Evolutionary conservation across 92 coral and sea anemone genomes (phyloP).

Genomic region (Siderastrea radians): DNA sequence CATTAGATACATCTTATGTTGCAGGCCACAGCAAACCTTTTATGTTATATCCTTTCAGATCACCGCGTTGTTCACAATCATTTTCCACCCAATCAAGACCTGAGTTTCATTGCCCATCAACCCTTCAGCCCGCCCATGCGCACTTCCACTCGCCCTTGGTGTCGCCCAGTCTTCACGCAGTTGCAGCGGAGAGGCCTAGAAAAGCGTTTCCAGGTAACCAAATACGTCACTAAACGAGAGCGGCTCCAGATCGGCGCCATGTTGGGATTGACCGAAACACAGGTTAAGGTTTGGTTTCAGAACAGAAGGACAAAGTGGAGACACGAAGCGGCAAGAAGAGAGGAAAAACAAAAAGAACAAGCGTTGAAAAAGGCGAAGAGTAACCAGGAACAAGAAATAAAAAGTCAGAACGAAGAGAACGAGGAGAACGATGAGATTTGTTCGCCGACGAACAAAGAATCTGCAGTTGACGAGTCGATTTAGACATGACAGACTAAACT

Average conservation of each 20-base stretch:
- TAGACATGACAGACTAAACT: background rate
- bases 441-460: background rate
- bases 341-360: constrained; percentile 41
- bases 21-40: background rate
- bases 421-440: background rate
- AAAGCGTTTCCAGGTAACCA: constrained; percentile 87
- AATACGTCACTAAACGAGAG: constrained; percentile 93
- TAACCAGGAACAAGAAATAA: background rate
- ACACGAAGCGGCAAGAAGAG: constrained; percentile 61
- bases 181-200: constrained; percentile 95
- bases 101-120: constrained; percentile 15
- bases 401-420: background rate
- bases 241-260: constrained; percentile 93
- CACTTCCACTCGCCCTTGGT: constrained; percentile 62
- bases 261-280: constrained; percentile 94
- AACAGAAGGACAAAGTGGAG: constrained; percentile 98
- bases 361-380: constrained; percentile 9
- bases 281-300: constrained; percentile 99
- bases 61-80: constrained; percentile 2
- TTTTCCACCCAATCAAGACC: constrained; percentile 11
- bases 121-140: constrained; percentile 38
- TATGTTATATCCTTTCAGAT: constrained; percentile 10
- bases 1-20: background rate
- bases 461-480: no score
- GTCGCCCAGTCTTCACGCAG: constrained; percentile 97